A percentile compares a stretch with the other conserved stretches of the same genome.
Conservation (phyloP, 2,888 invertebrate species). For the Lithophane socia region DNA sequence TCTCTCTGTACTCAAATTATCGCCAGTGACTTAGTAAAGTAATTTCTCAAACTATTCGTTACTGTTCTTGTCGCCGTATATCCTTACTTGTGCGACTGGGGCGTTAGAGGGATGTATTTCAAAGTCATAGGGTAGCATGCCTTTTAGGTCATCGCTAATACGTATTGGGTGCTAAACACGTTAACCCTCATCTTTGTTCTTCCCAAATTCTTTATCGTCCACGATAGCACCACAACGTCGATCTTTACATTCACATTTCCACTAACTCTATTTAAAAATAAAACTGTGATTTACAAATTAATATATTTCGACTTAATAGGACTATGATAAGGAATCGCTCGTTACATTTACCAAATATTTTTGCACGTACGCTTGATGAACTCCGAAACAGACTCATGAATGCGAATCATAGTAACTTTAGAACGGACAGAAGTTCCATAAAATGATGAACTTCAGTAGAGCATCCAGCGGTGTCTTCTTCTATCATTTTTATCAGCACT, state of each 20-base stretch:
- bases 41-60: background rate
- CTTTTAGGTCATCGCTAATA: slow-evolving; percentile 17
- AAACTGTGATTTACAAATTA: slow-evolving; percentile 67
- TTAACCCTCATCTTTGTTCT: background rate
- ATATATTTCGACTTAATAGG: slow-evolving; percentile 68
- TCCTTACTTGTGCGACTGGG: slow-evolving; percentile 3
- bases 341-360: slow-evolving; percentile 68
- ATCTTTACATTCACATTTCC: slow-evolving; percentile 56
- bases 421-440: slow-evolving; percentile 44
- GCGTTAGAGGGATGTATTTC: background rate
- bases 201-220: slow-evolving; percentile 4
- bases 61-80: background rate
- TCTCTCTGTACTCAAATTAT: background rate
- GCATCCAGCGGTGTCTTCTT: slow-evolving; percentile 26
- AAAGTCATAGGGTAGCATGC: background rate
- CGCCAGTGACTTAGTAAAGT: background rate
- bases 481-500: slow-evolving; percentile 42
- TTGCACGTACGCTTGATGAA: slow-evolving; percentile 75
- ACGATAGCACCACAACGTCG: slow-evolving; percentile 59
- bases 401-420: slow-evolving; percentile 56
- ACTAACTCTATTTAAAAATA: slow-evolving; percentile 61
- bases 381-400: slow-evolving; percentile 77
- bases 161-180: background rate
- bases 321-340: slow-evolving; percentile 70
- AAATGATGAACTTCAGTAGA: slow-evolving; percentile 43